phyloP scores from a whole-genome alignment of 2,888 invertebrate genomes.

The Cacoxenus indagator region DNA sequence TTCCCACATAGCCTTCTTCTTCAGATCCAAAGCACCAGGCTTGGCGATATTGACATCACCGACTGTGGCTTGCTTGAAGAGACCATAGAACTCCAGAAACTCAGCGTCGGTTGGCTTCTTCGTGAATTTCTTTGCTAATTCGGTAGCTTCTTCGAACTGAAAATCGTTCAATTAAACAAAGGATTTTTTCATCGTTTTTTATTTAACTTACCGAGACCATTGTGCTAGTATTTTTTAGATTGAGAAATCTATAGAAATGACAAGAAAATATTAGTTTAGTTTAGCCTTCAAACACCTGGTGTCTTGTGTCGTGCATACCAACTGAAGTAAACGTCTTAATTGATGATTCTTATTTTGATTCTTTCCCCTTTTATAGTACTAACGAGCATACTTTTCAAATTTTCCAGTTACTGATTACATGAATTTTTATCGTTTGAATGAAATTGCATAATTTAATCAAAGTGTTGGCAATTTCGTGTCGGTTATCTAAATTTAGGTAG shows the following conservation, averaged over 20 bases:
- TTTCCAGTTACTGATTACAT: neutral
- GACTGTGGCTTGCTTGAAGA: slow-evolving; percentile 86
- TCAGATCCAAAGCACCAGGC: slow-evolving; percentile 88
- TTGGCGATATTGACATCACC: slow-evolving; percentile 86
- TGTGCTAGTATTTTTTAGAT: slow-evolving; percentile 31
- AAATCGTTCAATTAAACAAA: neutral
- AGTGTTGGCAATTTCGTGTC: neutral
- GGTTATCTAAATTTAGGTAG: neutral
- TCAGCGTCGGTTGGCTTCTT: slow-evolving; percentile 83
- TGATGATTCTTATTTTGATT: slow-evolving; percentile 16
- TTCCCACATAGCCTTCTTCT: slow-evolving; percentile 94
- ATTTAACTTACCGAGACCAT: slow-evolving; percentile 68
- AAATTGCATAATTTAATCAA: slow-evolving; percentile 12
- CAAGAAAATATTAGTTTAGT: slow-evolving; percentile 27
- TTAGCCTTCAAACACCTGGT: neutral
- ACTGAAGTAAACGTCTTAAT: slow-evolving; percentile 28
- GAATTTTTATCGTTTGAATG: neutral
- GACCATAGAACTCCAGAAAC: slow-evolving; percentile 84
- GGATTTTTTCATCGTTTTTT: neutral
- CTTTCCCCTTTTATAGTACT: slow-evolving; percentile 24
- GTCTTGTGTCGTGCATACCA: slow-evolving; percentile 25
- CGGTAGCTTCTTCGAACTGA: slow-evolving; percentile 52
- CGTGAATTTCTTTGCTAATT: slow-evolving; percentile 79
- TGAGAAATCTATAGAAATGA: too few species aligned
- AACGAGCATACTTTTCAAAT: slow-evolving; percentile 10